Evolutionary conservation across 2,797 vertebrate genomes (phyloP), one percentile per base, ranked within the genome.

Genomic region (Synaphobranchus kaupii): DNA sequence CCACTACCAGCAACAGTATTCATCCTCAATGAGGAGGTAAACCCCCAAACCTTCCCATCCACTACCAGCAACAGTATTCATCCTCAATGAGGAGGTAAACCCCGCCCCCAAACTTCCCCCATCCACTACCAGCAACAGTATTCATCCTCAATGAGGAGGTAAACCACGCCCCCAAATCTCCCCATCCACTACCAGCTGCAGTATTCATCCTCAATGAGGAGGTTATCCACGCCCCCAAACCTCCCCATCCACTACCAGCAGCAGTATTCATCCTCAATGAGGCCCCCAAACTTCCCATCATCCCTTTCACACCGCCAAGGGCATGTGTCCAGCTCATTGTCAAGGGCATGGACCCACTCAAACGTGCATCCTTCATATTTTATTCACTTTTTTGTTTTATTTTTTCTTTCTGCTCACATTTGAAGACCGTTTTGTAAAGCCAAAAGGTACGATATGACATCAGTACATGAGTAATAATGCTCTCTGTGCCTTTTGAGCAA

Each of bases 51-150:
- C 4, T 39, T 0, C 98, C 39, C 39, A 94, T 98, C 89, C 97
- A 97, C 93, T 97, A 97, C 90, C 98, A 99, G 92, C 98, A 98
- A 89, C 98, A 98, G 82, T 98, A 96, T 48, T 97, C 97, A 0
- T 95, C 97, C 0, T 82, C 87, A 39, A 39, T 39, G 39, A 39
- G 39, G 39, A 39, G 39, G 39, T 39, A 39, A 39, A 39, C 39
- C 39, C 39, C 39, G 0, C 39, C 39, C 39, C 39, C 39, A 39
- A 39, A 1, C 39, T 39, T 39, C 39, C 39, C 91, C 71, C 39
- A 8, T 39, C 10, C 28, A 34, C 71, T 2, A 28, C 12, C 8
- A 39, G 13, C 31, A 73, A 4, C 71, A 5, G 71, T 73, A 8
- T 39, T 28, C 71, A 73, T 54, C 52, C 52, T 54, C 7, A 54